Conservation (phyloP, 1,140 invertebrate species). For the Drosophila quadrilineata region DNA sequence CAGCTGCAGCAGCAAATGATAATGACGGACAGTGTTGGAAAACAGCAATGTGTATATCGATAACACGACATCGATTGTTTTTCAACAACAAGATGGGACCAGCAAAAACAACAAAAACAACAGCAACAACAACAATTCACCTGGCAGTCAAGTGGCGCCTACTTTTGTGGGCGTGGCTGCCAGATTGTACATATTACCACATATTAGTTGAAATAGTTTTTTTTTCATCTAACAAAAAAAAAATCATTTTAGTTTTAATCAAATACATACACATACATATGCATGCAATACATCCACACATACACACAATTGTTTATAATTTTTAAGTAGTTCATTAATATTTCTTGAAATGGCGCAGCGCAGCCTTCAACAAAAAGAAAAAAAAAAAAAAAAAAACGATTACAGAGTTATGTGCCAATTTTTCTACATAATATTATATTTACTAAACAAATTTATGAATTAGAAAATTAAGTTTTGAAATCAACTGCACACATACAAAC, state of each 20-base stretch:
- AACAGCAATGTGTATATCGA: too few species aligned
- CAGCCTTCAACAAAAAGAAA: conserved; percentile 74
- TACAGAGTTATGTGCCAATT: conserved; percentile 68
- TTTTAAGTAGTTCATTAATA: conserved; percentile 71
- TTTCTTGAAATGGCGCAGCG: conserved; percentile 60
- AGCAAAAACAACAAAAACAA: conserved; percentile 39
- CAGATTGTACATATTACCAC: conserved; percentile 25
- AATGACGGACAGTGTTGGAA: too few species aligned
- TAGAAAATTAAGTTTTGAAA: conserved; percentile 37
- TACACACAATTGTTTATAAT: conserved; percentile 18
- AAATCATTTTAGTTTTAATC: conserved; percentile 29
- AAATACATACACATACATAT: conserved; percentile 28
- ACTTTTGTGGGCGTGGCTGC: conserved; percentile 15
- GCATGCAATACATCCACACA: conserved; percentile 26
- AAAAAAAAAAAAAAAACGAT: too few species aligned
- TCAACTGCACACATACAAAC: neutral
- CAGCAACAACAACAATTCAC: conserved; percentile 37
- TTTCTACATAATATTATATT: conserved; percentile 54
- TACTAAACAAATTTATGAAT: conserved; percentile 23
- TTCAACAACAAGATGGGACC: too few species aligned
- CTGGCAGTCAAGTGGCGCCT: conserved; percentile 3
- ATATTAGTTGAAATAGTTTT: neutral
- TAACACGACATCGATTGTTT: too few species aligned
- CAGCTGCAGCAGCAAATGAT: too few species aligned
- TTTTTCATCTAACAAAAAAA: conserved; percentile 11